Conservation (phyloP, 2,888 invertebrate genomes). For the Galerucella pusilla region DNA sequence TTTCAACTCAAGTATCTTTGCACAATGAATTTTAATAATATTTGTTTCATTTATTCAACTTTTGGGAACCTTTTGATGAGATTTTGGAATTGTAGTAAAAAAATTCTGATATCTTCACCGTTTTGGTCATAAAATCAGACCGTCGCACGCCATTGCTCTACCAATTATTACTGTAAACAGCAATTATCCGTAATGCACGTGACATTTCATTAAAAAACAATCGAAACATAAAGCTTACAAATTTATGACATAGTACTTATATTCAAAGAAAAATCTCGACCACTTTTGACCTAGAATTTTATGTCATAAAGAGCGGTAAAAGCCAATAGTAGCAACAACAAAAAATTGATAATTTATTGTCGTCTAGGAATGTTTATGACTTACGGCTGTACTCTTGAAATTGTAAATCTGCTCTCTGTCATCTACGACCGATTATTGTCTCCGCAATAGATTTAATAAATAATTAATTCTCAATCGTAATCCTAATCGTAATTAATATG, state of each 20-base stretch:
- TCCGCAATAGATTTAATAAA: too few species aligned
- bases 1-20: too few species aligned
- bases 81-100: too few species aligned
- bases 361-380: background rate
- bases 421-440: too few species aligned
- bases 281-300: slow-evolving; percentile 4
- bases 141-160: background rate
- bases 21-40: too few species aligned
- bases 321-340: background rate
- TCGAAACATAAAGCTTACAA: slow-evolving; percentile 6
- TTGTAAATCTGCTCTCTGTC: too few species aligned
- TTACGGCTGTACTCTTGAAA: too few species aligned
- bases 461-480: too few species aligned
- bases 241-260: slow-evolving; percentile 9
- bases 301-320: background rate
- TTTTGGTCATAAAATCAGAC: background rate
- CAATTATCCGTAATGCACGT: slow-evolving; percentile 8
- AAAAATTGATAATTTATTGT: background rate
- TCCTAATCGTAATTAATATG: too few species aligned
- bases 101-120: too few species aligned
- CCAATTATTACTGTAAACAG: slow-evolving; percentile 1
- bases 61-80: too few species aligned
- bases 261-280: background rate
- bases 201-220: background rate
- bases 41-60: too few species aligned